A percentile compares a stretch with the other conserved stretches of the same genome.
Conservation (phyloP, 1,140 invertebrate genomes). For the Drosophila quadrilineata region DNA sequence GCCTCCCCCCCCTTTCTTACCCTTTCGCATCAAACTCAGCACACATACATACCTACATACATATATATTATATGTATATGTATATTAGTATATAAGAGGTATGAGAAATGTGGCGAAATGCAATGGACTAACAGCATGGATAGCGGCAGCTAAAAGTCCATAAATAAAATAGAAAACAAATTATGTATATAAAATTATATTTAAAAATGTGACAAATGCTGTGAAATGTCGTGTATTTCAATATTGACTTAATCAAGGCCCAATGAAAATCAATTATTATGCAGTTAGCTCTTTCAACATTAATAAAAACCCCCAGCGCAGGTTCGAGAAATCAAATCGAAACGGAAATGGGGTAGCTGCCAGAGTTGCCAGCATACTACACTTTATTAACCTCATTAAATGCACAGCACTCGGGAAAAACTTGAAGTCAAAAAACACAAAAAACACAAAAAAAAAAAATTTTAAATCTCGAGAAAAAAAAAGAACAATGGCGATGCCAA, state of each 20-base stretch:
- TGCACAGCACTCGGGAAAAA: slow-evolving; percentile 50
- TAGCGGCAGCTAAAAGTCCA: neutral
- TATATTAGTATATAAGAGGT: slow-evolving; percentile 24
- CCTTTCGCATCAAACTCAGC: too few relatives aligned
- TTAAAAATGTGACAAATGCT: neutral
- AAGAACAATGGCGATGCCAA: slow-evolving; percentile 33
- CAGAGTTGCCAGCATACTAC: slow-evolving; percentile 16
- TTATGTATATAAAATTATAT: slow-evolving; percentile 8
- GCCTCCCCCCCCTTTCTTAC: neutral
- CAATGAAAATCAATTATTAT: slow-evolving; percentile 69
- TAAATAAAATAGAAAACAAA: slow-evolving; percentile 7
- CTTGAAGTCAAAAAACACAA: slow-evolving; percentile 40
- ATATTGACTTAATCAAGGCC: slow-evolving; percentile 4
- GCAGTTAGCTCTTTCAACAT: slow-evolving; percentile 54
- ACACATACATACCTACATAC: too few relatives aligned
- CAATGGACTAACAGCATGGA: slow-evolving; percentile 6
- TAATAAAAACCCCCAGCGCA: too few relatives aligned
- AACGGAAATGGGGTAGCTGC: too few relatives aligned
- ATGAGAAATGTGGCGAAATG: slow-evolving; percentile 40
- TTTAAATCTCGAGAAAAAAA: too few relatives aligned
- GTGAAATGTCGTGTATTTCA: neutral
- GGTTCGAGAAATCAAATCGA: too few relatives aligned
- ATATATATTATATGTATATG: slow-evolving; percentile 1
- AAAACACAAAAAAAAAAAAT: too few relatives aligned
- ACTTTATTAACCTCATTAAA: slow-evolving; percentile 72